Evolutionary conservation across 35 echinoderm and acorn worm genomes (phyloP).

Genomic region (Stichopus chloronotus): DNA sequence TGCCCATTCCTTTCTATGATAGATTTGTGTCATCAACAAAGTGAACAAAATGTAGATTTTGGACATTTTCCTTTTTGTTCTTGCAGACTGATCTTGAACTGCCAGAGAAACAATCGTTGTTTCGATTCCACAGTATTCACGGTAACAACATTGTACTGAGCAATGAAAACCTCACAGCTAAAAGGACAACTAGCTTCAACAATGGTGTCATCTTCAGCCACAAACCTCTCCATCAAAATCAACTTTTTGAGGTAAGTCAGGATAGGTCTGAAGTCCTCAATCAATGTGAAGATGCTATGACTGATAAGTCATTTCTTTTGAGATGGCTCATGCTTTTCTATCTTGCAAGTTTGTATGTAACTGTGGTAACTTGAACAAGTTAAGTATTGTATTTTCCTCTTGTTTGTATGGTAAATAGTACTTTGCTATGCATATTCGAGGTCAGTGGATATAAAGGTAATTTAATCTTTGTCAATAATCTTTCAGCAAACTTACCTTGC

Average conservation of each 20-base stretch:
- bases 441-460: no score
- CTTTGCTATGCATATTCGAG: no score
- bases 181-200: slow-evolving; percentile 83
- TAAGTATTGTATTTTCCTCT: no score
- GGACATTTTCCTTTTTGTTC: background rate
- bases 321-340: background rate
- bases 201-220: slow-evolving; percentile 77
- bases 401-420: no score
- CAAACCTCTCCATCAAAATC: slow-evolving; percentile 66
- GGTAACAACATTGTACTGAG: slow-evolving; percentile 82
- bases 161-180: slow-evolving; percentile 81
- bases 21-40: no score
- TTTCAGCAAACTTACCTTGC: no score
- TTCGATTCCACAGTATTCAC: slow-evolving; percentile 87
- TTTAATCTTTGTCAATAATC: no score
- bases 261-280: background rate
- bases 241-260: slow-evolving; percentile 86
- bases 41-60: no score
- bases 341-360: background rate
- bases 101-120: slow-evolving; percentile 42
- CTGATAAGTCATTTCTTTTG: background rate
- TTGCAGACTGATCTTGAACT: slow-evolving; percentile 28
- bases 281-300: no score
- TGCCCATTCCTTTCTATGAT: no score
- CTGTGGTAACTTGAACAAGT: no score